Conservation (phyloP, 2,797 vertebrate species). For the Megalops cyprinoides region DNA sequence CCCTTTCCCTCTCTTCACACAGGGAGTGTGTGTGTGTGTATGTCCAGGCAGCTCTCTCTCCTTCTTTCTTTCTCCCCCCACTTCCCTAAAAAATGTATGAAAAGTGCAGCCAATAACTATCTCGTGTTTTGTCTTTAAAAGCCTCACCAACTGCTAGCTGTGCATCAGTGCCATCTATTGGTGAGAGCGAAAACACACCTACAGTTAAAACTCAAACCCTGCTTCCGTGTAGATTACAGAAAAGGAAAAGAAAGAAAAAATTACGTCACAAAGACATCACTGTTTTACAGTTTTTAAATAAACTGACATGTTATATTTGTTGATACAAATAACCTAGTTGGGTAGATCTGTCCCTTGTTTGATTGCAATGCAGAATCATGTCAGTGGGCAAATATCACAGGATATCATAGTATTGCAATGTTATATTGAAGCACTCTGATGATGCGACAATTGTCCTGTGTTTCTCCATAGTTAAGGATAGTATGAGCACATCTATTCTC, state of each 20-base stretch:
- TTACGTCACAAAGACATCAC: neutral
- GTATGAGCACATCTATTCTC: neutral
- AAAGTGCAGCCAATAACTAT: constrained; percentile 28
- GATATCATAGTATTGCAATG: too few species aligned
- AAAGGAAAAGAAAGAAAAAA: too few species aligned
- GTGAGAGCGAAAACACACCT: constrained; percentile 36
- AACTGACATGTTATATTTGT: neutral
- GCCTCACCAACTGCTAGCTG: constrained; percentile 45
- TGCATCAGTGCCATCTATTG: constrained; percentile 82
- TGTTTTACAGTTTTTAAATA: neutral
- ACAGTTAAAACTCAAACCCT: too few species aligned
- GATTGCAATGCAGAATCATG: too few species aligned
- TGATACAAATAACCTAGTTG: too few species aligned
- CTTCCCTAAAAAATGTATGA: constrained; percentile 9
- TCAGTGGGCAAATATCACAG: too few species aligned
- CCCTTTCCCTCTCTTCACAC: neutral
- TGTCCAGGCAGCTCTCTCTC: neutral
- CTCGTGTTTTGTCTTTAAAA: neutral
- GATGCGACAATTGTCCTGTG: neutral
- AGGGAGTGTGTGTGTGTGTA: constrained; percentile 1
- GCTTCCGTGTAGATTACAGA: too few species aligned
- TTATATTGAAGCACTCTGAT: too few species aligned
- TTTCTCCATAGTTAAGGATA: neutral
- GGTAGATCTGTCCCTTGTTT: too few species aligned
- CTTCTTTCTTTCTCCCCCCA: neutral